Evolutionary conservation across 2,113 vertebrate genomes (phyloP).

Genomic region (Dipodomys stephensi): DNA sequence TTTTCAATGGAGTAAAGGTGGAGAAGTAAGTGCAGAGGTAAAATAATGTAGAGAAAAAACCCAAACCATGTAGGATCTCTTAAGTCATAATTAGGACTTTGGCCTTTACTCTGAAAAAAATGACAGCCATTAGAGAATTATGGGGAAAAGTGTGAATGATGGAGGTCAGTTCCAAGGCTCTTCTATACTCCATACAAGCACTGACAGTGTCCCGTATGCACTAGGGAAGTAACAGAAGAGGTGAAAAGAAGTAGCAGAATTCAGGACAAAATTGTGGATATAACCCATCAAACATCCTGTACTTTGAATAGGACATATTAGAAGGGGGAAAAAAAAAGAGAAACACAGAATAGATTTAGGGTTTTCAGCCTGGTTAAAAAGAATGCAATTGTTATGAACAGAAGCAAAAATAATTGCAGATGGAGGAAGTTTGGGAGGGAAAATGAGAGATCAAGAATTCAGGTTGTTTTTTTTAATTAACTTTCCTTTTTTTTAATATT

Average conservation of each 20-base stretch:
- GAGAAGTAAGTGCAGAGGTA: neutral
- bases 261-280: neutral
- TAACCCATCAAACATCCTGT: neutral
- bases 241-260: neutral
- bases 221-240: too few relatives aligned
- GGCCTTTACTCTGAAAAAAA: conserved; percentile 29
- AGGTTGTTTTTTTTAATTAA: neutral
- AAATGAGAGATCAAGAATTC: neutral
- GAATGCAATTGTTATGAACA: neutral
- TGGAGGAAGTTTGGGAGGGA: neutral
- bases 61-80: neutral
- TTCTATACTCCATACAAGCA: neutral
- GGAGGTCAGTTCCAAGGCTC: neutral
- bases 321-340: neutral
- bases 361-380: neutral
- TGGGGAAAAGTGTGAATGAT: neutral
- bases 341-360: neutral
- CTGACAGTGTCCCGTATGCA: neutral
- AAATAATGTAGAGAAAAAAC: neutral
- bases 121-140: neutral
- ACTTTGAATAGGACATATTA: neutral
- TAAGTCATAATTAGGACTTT: neutral
- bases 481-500: neutral
- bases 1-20: neutral
- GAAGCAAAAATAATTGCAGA: neutral